These are phyloP conservation scores for Ophthalmolycus amberensis DNA, from an alignment of 2,113 vertebrate genomes.

Conservation along the genomic window DNA sequence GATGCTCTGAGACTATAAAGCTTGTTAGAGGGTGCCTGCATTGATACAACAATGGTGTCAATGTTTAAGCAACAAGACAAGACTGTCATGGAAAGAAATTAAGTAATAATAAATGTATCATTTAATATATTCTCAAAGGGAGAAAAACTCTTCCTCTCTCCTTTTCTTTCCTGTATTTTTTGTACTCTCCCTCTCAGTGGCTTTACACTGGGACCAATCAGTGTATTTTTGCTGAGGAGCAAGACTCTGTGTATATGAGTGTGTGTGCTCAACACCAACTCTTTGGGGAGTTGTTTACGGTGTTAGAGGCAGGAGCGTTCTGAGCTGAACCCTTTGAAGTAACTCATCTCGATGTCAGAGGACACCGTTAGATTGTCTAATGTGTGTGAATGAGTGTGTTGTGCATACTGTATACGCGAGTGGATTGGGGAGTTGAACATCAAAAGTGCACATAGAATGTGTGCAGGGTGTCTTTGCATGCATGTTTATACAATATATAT, in stretches of 20 bases:
- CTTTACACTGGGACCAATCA: constrained; percentile 76
- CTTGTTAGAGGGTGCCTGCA: constrained; percentile 47
- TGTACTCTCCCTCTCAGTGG: constrained; percentile 50
- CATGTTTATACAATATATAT: neutral
- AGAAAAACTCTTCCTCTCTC: neutral
- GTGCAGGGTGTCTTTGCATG: constrained; percentile 4
- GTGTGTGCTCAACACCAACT: constrained; percentile 43
- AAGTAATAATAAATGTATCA: constrained; percentile 54
- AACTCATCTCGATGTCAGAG: constrained; percentile 75
- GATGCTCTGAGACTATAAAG: constrained; percentile 33
- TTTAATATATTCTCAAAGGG: constrained; percentile 52
- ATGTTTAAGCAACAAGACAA: constrained; percentile 41
- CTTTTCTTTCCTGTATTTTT: constrained; percentile 27
- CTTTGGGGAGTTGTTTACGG: constrained; percentile 70
- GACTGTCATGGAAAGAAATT: constrained; percentile 29
- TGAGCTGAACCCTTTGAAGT: constrained; percentile 74
- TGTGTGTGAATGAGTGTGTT: constrained; percentile 25
- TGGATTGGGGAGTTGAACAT: constrained; percentile 13
- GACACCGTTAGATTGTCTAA: constrained; percentile 57
- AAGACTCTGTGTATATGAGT: constrained; percentile 45
- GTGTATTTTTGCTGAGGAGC: constrained; percentile 70
- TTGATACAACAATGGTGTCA: constrained; percentile 40
- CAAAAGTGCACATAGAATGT: neutral
- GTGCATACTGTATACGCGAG: constrained; percentile 5
- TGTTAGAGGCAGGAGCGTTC: constrained; percentile 63